These are phyloP conservation scores for Steatornis caripensis DNA, from an alignment of 2,113 vertebrate genomes.

Conservation along the genomic window DNA sequence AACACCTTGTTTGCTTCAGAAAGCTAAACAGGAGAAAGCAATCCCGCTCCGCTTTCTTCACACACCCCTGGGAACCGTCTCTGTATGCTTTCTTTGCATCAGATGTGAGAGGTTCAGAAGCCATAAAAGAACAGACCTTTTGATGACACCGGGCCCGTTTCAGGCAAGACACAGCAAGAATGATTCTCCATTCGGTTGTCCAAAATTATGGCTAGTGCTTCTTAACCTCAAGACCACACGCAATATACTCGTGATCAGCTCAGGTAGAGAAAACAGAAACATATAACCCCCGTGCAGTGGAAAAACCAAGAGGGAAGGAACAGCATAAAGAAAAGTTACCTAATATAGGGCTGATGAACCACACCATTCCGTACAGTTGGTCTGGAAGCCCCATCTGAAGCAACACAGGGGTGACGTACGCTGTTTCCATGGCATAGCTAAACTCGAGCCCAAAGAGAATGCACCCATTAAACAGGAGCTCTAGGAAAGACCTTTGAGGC, in stretches of 20 bases:
- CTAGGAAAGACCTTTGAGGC: slow-evolving; percentile 87
- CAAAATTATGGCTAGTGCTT: neutral
- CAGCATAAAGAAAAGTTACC: slow-evolving; percentile 66
- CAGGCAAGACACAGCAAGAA: neutral
- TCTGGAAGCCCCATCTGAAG: slow-evolving; percentile 97
- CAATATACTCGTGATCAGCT: neutral
- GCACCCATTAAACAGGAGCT: slow-evolving; percentile 92
- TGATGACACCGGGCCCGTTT: neutral
- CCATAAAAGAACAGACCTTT: neutral
- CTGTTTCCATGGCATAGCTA: slow-evolving; percentile 98
- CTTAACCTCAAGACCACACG: neutral
- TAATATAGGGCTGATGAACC: slow-evolving; percentile 97
- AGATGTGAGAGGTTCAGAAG: neutral
- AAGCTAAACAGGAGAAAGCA: neutral
- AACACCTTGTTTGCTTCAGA: neutral
- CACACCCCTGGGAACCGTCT: neutral
- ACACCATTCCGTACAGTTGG: slow-evolving; percentile 95
- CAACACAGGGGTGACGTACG: slow-evolving; percentile 93
- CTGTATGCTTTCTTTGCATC: neutral
- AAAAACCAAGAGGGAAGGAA: neutral
- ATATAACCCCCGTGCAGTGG: rapidly evolving
- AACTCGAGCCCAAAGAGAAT: slow-evolving; percentile 96
- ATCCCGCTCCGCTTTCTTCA: neutral
- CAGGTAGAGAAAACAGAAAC: neutral
- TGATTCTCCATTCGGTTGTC: neutral